Evolutionary conservation across 2,797 vertebrate species (phyloP), one percentile per base, ranked within the genome.

Genomic region (Phrynocephalus forsythii): DNA sequence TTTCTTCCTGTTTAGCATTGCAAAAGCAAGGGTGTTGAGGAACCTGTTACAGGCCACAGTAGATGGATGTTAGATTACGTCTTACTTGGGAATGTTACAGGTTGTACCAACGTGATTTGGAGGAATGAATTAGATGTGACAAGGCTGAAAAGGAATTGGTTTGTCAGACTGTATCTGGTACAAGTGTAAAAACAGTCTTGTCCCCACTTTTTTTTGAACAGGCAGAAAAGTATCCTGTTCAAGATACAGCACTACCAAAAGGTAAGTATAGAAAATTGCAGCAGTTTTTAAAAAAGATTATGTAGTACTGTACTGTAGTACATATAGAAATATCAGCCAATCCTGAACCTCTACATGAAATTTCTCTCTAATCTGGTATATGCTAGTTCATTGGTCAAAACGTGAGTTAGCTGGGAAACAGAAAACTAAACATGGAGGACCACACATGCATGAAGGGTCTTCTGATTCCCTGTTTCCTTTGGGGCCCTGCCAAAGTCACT

Each of bases 171-270:
- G 15, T 33, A 28, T 85, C 7, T 60, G 69, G 28, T 26, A 80
- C 0, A 87, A 9, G 71, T 91, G 10, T 26, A 44, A 71, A 11
- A 63, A 88, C 82, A 9, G 30, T 71, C 82, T 84, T 8, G 90
- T 52, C 89, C 30, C 88, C 85, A 92, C 90, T 97, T 97, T 69
- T 94, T 91, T 97, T 97, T 60, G 94, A 96, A 94, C 96, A 98
- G 97, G 96, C 97, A 95, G 95, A 97, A 94, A 98, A 98, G 94
- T 98, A 98, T 89, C 98, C 98, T 20, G 96, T 99, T 93, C 98
- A 99, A 97, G 98, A 98, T 86, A 98, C 98, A 18, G 97, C 97
- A 93, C 89, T 96, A 87, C 97, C 97, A 86, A 98, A 98, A 94
- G 97, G 98, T 98, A 97, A 81, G 92, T 88, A 92, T 77, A 69